Evolutionary conservation across 2,888 invertebrate genomes (phyloP).

Genomic region (Epirrita christyi): DNA sequence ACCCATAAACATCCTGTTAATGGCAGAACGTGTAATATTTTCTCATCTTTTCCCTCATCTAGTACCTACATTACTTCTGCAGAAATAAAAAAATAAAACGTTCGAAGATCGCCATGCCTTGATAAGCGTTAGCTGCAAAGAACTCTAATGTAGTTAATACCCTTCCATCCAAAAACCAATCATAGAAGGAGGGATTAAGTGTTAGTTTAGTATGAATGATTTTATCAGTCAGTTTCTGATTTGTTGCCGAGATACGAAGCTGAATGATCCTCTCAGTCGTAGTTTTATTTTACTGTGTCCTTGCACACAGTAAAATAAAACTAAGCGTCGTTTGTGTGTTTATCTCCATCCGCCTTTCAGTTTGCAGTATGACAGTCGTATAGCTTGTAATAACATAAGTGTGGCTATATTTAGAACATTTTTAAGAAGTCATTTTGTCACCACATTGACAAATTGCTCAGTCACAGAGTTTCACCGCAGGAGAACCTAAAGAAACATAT

Average conservation of each 20-base stretch:
- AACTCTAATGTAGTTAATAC: slow-evolving; percentile 55
- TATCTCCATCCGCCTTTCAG: slow-evolving; percentile 53
- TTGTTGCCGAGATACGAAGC: slow-evolving; percentile 71
- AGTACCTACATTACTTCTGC: slow-evolving; percentile 72
- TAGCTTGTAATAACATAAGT: slow-evolving; percentile 35
- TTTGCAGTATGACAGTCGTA: slow-evolving; percentile 52
- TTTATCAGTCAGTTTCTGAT: slow-evolving; percentile 69
- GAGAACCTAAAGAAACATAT: no score
- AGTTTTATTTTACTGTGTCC: no score
- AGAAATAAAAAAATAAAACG: slow-evolving; percentile 79
- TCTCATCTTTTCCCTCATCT: slow-evolving; percentile 73
- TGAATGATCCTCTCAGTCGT: slow-evolving; percentile 73
- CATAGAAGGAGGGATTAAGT: slow-evolving; percentile 56
- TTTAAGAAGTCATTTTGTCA: no score
- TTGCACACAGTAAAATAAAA: slow-evolving; percentile 75
- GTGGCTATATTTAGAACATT: neutral
- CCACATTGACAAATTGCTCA: no score
- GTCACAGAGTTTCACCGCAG: no score
- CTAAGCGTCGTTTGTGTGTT: slow-evolving; percentile 61
- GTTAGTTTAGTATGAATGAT: slow-evolving; percentile 51
- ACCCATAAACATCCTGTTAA: slow-evolving; percentile 69
- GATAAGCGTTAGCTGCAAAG: slow-evolving; percentile 73
- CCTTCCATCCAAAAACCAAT: slow-evolving; percentile 63
- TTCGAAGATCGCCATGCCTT: slow-evolving; percentile 66
- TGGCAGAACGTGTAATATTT: slow-evolving; percentile 70